Conservation (phyloP, 2,888 invertebrate species). For the Adelognathus sp. region DNA sequence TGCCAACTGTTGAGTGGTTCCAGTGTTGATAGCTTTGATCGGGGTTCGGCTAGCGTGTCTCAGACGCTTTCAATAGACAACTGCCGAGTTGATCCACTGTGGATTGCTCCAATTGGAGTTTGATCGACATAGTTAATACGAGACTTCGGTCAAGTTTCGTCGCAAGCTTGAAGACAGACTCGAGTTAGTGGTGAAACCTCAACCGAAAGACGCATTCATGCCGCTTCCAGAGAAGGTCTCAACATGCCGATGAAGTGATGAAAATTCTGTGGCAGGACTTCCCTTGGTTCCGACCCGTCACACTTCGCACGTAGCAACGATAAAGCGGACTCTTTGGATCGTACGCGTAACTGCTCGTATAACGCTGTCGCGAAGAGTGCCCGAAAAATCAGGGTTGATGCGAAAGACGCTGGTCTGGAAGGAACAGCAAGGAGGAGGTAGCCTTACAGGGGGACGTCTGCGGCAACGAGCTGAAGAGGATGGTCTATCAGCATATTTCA, state of each 20-base stretch:
- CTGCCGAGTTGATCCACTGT: too few species aligned
- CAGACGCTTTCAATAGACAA: too few species aligned
- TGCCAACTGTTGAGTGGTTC: constrained; percentile 34
- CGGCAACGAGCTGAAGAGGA: constrained; percentile 63
- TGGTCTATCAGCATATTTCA: constrained; percentile 81
- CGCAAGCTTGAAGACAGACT: too few species aligned
- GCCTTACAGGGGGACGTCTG: constrained; percentile 19
- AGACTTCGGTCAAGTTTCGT: too few species aligned
- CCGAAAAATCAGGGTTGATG: constrained; percentile 40
- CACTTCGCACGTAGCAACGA: constrained; percentile 64
- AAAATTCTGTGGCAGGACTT: constrained; percentile 71
- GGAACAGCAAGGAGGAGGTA: constrained; percentile 34
- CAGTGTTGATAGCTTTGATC: constrained; percentile 6
- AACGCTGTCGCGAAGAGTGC: constrained; percentile 50
- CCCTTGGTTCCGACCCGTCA: constrained; percentile 54
- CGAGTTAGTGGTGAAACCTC: too few species aligned
- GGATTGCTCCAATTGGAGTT: too few species aligned
- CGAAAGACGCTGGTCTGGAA: constrained; percentile 30
- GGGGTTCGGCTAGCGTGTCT: not conserved
- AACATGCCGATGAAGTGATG: constrained; percentile 51
- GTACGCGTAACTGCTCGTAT: constrained; percentile 24
- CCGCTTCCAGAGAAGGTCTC: too few species aligned
- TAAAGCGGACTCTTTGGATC: constrained; percentile 66
- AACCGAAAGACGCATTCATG: too few species aligned
- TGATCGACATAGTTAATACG: too few species aligned